Percentiles rank a stretch among this genome's conserved stretches.
Evolutionary conservation across 1,140 invertebrate genomes (phyloP).

Genomic region (Thaumetopoea pityocampa): DNA sequence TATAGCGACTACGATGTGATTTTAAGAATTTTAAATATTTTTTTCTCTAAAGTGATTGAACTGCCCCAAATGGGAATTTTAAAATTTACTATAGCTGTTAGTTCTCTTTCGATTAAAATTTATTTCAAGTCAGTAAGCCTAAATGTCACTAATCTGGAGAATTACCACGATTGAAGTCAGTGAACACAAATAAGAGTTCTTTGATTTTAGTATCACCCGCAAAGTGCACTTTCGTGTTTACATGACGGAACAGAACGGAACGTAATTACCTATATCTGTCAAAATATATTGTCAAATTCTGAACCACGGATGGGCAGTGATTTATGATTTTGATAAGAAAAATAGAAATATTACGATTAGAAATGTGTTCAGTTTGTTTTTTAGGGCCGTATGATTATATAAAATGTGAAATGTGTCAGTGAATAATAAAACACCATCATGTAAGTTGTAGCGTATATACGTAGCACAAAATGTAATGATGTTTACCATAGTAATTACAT

Average conservation of each 20-base stretch:
- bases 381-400: conserved; percentile 23
- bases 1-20: too few species aligned
- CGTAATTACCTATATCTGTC: conserved; percentile 28
- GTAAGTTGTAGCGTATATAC: conserved; percentile 33
- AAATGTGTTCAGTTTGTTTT: conserved; percentile 35
- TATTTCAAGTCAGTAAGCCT: too few species aligned
- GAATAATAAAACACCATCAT: conserved; percentile 31
- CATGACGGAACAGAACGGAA: conserved; percentile 4
- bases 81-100: too few species aligned
- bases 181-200: too few species aligned
- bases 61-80: too few species aligned
- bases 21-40: too few species aligned
- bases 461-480: conserved; percentile 23
- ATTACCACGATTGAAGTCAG: neutral
- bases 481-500: conserved; percentile 20
- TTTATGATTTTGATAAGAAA: conserved; percentile 50
- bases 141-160: too few species aligned
- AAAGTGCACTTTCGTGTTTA: neutral
- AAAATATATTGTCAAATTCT: too few species aligned
- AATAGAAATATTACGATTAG: conserved; percentile 28
- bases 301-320: conserved; percentile 33
- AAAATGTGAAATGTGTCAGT: conserved; percentile 50
- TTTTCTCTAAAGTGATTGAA: too few species aligned
- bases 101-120: too few species aligned
- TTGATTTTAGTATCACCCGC: neutral